Base-by-base conservation (phyloP, 2,797 vertebrate genomes). In the Ispidina picta region DNA sequence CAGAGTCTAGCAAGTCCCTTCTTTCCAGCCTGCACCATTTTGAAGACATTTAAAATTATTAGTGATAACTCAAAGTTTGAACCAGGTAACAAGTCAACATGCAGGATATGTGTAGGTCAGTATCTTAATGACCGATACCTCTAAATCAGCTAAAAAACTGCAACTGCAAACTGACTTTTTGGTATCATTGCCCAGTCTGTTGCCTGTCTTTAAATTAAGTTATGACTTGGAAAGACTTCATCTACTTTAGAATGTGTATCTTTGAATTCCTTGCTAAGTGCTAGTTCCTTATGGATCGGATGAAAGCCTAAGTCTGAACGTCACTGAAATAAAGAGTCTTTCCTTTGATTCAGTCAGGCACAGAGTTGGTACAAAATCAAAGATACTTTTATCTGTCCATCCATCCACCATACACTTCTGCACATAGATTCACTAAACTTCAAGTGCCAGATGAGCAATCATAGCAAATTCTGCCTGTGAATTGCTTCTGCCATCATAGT, bases 121-220 rank as follows among this genome's bases (percentile, higher is more conserved):
- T 44, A 54, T 31, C 49, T 87, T 28, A 15, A 33, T 12, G 39
- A 76, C 48, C 12, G 15, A 59, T 73, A 35, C 58, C 55, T 83
- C 51, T 75, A 82, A 65, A 84, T 29, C 52, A 39, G 33, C 65
- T 43, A 56, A 4, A 16, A 69, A 86, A 75, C 59, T 46, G 55
- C n/a, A 74, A n/a, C 19, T 65, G 29, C 41, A 81, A 41, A 21
- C 5, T 6, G 35, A 9, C 26, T 29, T 60, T 86, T 66, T 82
- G 41, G 33, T 48, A 56, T 44, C 55, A 23, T 28, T 78, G 60
- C 29, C 29, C 26, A 3, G 4, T 43, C 15, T 0, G 0, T 18
- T 66, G 39, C 48, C 69, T 76, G 64, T 19, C 56, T 87, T 79
- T 82, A 82, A 82, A 69, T 16, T n/a, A 69, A 84, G 55, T 39